These are phyloP conservation scores for Actenoides hombroni DNA, from an alignment of 2,113 vertebrate genomes.

Conservation along the genomic window DNA sequence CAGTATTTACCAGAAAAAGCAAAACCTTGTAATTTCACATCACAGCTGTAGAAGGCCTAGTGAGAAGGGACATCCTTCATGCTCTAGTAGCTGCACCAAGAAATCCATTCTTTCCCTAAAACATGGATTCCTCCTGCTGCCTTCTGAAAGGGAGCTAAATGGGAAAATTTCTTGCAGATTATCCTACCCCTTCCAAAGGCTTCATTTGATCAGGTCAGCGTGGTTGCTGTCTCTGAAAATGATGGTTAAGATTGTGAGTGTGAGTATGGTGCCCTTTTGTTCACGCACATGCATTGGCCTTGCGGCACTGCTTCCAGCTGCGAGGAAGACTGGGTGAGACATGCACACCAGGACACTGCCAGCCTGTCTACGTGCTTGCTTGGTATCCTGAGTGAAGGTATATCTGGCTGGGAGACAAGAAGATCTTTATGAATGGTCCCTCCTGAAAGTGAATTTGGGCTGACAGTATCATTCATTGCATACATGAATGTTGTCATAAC, in stretches of 20 bases:
- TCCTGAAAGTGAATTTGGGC: background rate
- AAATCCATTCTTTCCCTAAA: background rate
- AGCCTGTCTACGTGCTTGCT: background rate
- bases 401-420: background rate
- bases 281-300: accelerated
- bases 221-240: background rate
- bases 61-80: background rate
- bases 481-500: background rate
- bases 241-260: accelerated
- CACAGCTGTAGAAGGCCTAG: background rate
- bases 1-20: background rate
- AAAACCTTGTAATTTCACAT: background rate
- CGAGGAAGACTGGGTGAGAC: background rate
- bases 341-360: accelerated
- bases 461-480: background rate
- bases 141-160: background rate
- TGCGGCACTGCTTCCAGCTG: background rate
- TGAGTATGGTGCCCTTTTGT: background rate
- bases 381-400: background rate
- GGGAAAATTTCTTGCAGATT: background rate
- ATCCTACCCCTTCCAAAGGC: background rate
- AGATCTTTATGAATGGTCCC: background rate
- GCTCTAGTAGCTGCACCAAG: background rate
- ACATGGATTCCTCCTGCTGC: background rate
- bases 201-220: background rate